Conservation (phyloP, 1,140 invertebrate genomes). For the Scylla paramamosain region DNA sequence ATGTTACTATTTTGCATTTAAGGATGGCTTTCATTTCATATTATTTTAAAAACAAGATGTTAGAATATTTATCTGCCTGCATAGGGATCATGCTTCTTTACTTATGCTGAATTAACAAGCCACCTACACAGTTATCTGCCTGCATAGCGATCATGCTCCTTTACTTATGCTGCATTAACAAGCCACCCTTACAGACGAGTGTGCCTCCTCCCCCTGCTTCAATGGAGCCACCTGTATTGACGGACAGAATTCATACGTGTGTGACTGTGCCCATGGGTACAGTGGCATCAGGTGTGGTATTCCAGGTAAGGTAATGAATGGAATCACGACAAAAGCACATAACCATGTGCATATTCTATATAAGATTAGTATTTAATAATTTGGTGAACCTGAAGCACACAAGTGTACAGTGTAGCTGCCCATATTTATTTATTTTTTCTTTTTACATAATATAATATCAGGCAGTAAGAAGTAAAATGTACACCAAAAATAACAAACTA, state of each 20-base stretch:
- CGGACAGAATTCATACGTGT: slow-evolving; percentile 79
- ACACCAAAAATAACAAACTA: no score
- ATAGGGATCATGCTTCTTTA: neutral
- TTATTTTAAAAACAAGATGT: neutral
- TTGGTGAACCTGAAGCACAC: neutral
- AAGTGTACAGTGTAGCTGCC: no score
- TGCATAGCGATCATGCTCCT: neutral
- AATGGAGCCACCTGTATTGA: slow-evolving; percentile 81
- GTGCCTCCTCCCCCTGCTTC: slow-evolving; percentile 73
- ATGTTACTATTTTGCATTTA: neutral
- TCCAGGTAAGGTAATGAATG: slow-evolving; percentile 77
- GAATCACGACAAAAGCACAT: no score
- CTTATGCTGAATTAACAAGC: slow-evolving; percentile 37
- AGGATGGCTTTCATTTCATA: neutral
- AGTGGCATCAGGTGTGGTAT: slow-evolving; percentile 78
- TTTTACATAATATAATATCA: no score
- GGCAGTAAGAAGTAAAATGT: no score
- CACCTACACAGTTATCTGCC: slow-evolving; percentile 67
- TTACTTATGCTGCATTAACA: neutral
- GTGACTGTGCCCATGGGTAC: slow-evolving; percentile 77
- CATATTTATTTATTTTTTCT: no score
- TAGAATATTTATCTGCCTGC: neutral
- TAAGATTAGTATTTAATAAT: neutral
- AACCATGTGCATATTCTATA: neutral
- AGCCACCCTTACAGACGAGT: slow-evolving; percentile 76